Base-by-base conservation (phyloP, 2,113 vertebrate genomes). In the Calyptommatus sinebrachiatus region DNA sequence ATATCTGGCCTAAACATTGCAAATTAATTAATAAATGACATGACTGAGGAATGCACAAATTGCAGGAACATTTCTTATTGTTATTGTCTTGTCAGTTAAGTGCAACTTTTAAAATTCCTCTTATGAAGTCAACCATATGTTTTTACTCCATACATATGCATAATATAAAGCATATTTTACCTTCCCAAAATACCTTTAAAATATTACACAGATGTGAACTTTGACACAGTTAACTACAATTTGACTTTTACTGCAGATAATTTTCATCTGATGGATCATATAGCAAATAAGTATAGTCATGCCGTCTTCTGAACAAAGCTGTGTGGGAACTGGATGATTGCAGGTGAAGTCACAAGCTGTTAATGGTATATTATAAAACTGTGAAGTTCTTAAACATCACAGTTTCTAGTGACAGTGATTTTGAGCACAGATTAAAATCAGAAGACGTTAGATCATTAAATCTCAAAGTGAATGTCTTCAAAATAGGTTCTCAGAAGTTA, bases 81-180 rank as follows among this genome's bases (percentile, higher is more conserved):
- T 84, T 91, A 79, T 87, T 90, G 89, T 86, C 85, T 89, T 86
- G 87, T 76, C 86, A 83, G 89, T 84, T 89, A 75, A 41, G 22
- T 77, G 26, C n/a, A 65, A n/a, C 53, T 57, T 57, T 57, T 57
- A 18, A 57, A 57, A 35, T 35, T 46, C 18, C 62, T 28, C 41
- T 41, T 12, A n/a, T 11, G 85, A 81, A 82, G 74, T 71, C 79
- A 84, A 87, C 84, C 89, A 91, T 90, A 81, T 92, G 89, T 86
- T 92, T 92, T 90, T 88, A 91, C 91, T 92, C 86, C 83, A 77
- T 85, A 81, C 65, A 82, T 84, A 73, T 78, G 63, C 89, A 83
- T 84, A 90, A 88, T 89, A 79, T 89, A 88, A 89, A 89, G 78
- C 87, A 91, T 89, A 85, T 78, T 90, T 73, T 82, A 83, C 87